A percentile compares a stretch with the other conserved stretches of the same genome.
phyloP scores from a whole-genome alignment of 1,140 invertebrate genomes.

The Habropoda laboriosa region DNA sequence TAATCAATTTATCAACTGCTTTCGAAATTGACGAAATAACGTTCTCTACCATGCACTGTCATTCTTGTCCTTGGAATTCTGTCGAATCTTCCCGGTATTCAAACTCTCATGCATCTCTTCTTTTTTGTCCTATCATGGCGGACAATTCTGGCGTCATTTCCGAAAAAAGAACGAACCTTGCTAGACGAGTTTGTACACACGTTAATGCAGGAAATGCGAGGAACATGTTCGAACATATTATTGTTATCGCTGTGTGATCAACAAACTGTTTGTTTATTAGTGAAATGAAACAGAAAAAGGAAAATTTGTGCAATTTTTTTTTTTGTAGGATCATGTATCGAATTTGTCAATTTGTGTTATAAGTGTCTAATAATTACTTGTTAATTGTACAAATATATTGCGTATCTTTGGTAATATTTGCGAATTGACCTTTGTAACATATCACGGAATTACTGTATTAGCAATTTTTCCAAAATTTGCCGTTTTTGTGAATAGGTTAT shows the following conservation, averaged over 20 bases:
- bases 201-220: background rate
- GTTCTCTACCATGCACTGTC: slow-evolving; percentile 4
- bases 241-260: slow-evolving; percentile 18
- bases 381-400: no score
- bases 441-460: no score
- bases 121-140: slow-evolving; percentile 6
- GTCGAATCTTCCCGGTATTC: background rate
- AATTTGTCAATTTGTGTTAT: no score
- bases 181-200: slow-evolving; percentile 23
- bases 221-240: slow-evolving; percentile 7
- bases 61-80: slow-evolving; percentile 39
- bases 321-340: no score
- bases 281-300: no score
- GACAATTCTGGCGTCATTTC: slow-evolving; percentile 14
- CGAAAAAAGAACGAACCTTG: slow-evolving; percentile 13
- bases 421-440: no score
- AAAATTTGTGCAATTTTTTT: no score
- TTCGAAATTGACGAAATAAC: background rate
- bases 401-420: no score
- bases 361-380: no score
- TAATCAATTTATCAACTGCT: background rate
- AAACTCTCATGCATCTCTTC: background rate
- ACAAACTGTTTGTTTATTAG: background rate
- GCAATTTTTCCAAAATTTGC: no score
- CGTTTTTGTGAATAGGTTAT: no score